Base-by-base conservation (phyloP, 2,888 invertebrate species). In the Mesorhabditis spiculigera region DNA sequence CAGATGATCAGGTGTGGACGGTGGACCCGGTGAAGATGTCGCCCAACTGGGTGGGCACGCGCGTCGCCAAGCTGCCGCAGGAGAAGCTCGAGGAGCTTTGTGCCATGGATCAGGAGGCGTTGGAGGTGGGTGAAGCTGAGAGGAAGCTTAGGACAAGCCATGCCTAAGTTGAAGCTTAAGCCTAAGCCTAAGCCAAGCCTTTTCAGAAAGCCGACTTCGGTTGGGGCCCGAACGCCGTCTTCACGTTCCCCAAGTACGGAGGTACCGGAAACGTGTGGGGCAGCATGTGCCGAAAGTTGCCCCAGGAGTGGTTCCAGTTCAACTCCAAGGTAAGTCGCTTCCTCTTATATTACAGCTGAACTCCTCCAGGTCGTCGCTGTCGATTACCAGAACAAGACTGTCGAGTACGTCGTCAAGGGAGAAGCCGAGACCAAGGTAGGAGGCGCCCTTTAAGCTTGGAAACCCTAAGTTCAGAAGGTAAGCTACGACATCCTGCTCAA, bases 221-320 rank as follows among this genome's bases (percentile, higher is more conserved):
- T 65, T 85, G 85, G 85, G 85, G 84, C 61, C 85, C 85, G 5
- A 85, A 85, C 70, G 79, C 81, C 5, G 75, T 73, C 43, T 85
- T 85, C 77, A 78, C 80, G 6, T 86, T 86, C 76, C 85, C 85
- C 16, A 83, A 79, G 68, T 80, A 82, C 74, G 85, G 85, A 64
- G 85, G 85, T 62, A 85, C 85, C n/a, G 85, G 85, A 64, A 81
- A 82, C 42, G 84, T 85, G 6, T 85, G 85, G 85, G 77, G 74
- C 64, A 74, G 79, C 43, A 84, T 85, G 82, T 78, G 78, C 5
- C 75, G 78, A 64, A 83, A 82, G 72, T 69, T 85, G 66, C 84
- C 84, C 10, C 69, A 72, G 5, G 74, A 81, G 41, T 85, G 85
- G 85, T 82, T 83, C 75, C 66, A 75, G 65, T 83, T 77, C 72